Base-by-base conservation (phyloP, 2,888 invertebrate species). In the Eilema depressum region DNA sequence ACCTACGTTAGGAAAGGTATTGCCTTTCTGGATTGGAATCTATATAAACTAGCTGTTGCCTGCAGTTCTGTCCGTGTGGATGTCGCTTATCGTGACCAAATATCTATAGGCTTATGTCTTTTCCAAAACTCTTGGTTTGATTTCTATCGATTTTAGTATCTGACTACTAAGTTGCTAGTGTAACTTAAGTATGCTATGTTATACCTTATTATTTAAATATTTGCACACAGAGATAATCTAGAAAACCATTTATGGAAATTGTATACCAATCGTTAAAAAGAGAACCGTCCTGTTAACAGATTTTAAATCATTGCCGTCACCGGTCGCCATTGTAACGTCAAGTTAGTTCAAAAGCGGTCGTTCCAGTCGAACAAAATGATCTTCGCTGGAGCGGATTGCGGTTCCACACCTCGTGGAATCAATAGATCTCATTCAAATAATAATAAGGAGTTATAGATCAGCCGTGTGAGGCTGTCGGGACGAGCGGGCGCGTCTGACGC, bases 221-320 rank as follows among this genome's bases (percentile, higher is more conserved):
- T 87, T 85, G 86, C 88, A 90, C 86, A 84, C 88, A 86, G 82
- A 88, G 91, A 93, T 94, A 91, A 94, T 93, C 93, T 92, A 89
- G 86, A 88, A 91, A 89, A 88, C 95, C 95, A 93, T 95, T 94
- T 95, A 95, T 93, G 94, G 95, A 93, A 93, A 95, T 95, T 92
- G 94, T 93, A 93, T 93, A 94, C 94, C 91, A 94, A 94, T 95
- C 93, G 93, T 94, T 94, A 95, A 95, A 95, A 95, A 95, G 94
- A 95, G 92, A 92, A 95, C 86, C 93, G 92, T 92, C 91, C 94
- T 95, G 95, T 95, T 95, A 95, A 95, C 95, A 95, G 95, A 95
- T 95, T 95, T 95, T 95, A 95, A 95, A 95, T 95, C 95, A 95
- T 95, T 94, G 94, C 95, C 93, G 94, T 95, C 95, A 92, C 86